phyloP scores from a whole-genome alignment of 2,113 vertebrate genomes.

The Trematomus loennbergii region DNA sequence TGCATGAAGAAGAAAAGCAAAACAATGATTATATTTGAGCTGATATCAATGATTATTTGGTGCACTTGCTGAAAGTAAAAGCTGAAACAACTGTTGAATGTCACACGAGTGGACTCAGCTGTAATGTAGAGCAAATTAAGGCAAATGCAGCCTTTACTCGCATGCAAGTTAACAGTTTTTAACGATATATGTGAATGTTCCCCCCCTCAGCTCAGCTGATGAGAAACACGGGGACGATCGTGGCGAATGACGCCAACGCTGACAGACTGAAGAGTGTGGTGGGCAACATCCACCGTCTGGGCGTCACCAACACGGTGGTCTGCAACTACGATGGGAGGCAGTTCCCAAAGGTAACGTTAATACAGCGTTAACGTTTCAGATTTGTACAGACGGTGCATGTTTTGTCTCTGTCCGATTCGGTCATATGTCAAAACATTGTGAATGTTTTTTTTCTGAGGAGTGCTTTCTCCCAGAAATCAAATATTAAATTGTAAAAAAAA shows the following conservation, averaged over 20 bases:
- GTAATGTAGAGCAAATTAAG: not conserved
- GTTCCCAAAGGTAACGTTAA: conserved; percentile 90
- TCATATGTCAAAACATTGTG: too few relatives aligned
- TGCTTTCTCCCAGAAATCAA: too few relatives aligned
- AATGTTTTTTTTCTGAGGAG: too few relatives aligned
- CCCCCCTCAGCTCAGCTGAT: conserved; percentile 91
- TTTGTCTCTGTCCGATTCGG: too few relatives aligned
- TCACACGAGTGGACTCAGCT: not conserved
- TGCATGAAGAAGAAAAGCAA: not conserved
- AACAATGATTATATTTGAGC: not conserved
- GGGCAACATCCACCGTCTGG: conserved; percentile 95
- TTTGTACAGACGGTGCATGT: not conserved
- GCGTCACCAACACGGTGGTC: conserved; percentile 92
- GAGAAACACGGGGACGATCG: conserved; percentile 95
- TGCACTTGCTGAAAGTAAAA: not conserved
- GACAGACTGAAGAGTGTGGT: conserved; percentile 94
- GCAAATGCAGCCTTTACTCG: conserved; percentile 1
- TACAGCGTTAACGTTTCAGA: not conserved
- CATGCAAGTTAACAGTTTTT: not conserved
- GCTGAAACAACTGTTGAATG: not conserved
- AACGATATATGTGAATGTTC: not conserved
- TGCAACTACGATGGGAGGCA: conserved; percentile 95
- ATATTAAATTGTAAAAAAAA: too few relatives aligned
- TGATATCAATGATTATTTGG: not conserved
- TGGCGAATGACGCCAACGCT: conserved; percentile 92